Evolutionary conservation across 2,113 vertebrate genomes (phyloP).

Genomic region (Brachypodius melanocephalos): DNA sequence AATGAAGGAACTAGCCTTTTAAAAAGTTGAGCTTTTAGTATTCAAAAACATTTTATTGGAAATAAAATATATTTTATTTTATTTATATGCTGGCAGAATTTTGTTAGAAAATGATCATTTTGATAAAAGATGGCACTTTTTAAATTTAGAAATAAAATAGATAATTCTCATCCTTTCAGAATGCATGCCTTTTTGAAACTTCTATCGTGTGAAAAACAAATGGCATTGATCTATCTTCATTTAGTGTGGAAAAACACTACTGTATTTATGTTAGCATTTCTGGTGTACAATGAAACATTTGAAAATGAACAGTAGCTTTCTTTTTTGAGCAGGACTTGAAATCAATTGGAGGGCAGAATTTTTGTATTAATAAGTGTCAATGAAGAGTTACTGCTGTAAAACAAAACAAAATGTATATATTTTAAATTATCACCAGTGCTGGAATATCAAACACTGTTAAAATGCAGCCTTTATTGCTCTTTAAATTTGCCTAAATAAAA

Average conservation of each 20-base stretch:
- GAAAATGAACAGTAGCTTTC: slow-evolving; percentile 52
- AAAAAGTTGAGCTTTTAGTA: neutral
- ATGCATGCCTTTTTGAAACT: neutral
- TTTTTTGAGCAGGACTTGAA: slow-evolving; percentile 25
- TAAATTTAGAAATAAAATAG: neutral
- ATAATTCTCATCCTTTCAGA: neutral
- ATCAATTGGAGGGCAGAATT: slow-evolving; percentile 20
- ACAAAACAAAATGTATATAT: slow-evolving; percentile 57
- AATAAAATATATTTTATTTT: too few species aligned
- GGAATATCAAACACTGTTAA: slow-evolving; percentile 59
- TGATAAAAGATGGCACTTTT: neutral
- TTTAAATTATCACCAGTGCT: slow-evolving; percentile 55
- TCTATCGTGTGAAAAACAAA: slow-evolving; percentile 36
- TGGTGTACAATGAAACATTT: slow-evolving; percentile 46
- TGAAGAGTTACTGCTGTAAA: slow-evolving; percentile 54
- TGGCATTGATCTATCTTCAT: slow-evolving; percentile 10
- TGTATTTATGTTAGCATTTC: slow-evolving; percentile 38
- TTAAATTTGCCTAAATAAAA: slow-evolving; percentile 60
- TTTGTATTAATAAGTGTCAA: slow-evolving; percentile 51
- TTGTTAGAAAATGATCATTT: neutral
- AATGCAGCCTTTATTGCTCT: slow-evolving; percentile 59
- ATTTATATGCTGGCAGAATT: neutral
- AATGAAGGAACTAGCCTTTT: neutral
- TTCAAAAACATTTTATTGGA: neutral
- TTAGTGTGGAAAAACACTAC: slow-evolving; percentile 15